A percentile compares a stretch with the other conserved stretches of the same genome.
Evolutionary conservation across 2,888 invertebrate species (phyloP).

Genomic region (Cinara cedri): DNA sequence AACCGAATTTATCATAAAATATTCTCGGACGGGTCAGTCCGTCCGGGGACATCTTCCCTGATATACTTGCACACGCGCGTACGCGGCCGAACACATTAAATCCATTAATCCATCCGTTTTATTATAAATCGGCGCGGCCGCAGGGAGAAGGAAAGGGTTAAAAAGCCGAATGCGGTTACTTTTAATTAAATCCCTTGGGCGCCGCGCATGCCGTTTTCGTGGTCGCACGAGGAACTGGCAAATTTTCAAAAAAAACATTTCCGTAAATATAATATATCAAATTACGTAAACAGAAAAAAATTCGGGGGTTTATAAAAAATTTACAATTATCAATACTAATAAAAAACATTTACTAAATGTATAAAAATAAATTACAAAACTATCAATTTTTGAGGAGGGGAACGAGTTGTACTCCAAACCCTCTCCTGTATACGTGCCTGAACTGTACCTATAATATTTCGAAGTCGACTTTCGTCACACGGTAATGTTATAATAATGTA

Average conservation of each 20-base stretch:
- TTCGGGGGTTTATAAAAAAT: no score
- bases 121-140: slow-evolving; percentile 41
- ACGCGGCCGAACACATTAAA: slow-evolving; percentile 42
- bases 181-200: slow-evolving; percentile 53
- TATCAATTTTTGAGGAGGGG: no score
- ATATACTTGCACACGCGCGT: not conserved
- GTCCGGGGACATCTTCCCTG: slow-evolving; percentile 48
- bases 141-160: slow-evolving; percentile 43
- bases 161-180: slow-evolving; percentile 53
- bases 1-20: slow-evolving; percentile 51
- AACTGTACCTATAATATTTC: no score
- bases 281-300: no score
- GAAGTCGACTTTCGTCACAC: no score
- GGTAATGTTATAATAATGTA: no score
- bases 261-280: no score
- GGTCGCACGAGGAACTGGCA: slow-evolving; percentile 8
- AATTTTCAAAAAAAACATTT: slow-evolving; percentile 36
- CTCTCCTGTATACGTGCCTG: no score
- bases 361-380: no score
- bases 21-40: slow-evolving; percentile 30
- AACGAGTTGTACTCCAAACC: no score
- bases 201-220: slow-evolving; percentile 9
- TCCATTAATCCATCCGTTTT: slow-evolving; percentile 53
- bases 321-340: no score
- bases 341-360: no score